Evolutionary conservation across 2,888 invertebrate species (phyloP).

Genomic region (Gryllus longicercus): DNA sequence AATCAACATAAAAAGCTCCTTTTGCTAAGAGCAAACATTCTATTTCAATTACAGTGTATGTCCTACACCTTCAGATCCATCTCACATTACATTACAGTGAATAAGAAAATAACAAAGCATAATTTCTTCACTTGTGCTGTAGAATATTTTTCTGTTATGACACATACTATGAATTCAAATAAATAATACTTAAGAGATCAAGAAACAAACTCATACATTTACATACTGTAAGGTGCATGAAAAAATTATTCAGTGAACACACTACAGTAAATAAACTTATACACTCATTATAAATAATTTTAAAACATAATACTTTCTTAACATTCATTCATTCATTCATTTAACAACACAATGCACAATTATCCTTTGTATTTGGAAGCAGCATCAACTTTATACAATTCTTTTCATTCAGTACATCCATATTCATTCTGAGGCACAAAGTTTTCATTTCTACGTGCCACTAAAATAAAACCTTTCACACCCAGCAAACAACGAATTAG

Average conservation of each 20-base stretch:
- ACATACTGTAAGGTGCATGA: neutral
- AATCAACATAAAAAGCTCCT: neutral
- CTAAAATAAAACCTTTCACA: neutral
- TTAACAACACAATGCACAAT: neutral
- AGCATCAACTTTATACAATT: neutral
- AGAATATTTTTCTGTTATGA: neutral
- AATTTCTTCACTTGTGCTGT: neutral
- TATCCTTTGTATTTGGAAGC: neutral
- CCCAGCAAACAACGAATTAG: neutral
- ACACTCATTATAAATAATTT: neutral
- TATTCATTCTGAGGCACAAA: neutral
- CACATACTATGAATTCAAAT: conserved; percentile 7
- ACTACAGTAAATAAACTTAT: conserved; percentile 11
- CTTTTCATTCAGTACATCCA: neutral
- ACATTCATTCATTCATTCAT: neutral
- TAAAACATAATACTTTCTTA: conserved; percentile 2
- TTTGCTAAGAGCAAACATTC: neutral
- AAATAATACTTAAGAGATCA: neutral
- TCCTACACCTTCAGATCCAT: neutral
- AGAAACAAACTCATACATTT: neutral
- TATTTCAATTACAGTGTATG: neutral
- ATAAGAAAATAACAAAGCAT: neutral
- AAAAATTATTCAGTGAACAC: conserved; percentile 9
- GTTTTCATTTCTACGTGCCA: neutral
- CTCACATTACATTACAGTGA: neutral